Evolutionary conservation across 92 coral and sea anemone genomes (phyloP), one percentile per base, ranked within the genome.

Genomic region (Epizoanthus scotinus): DNA sequence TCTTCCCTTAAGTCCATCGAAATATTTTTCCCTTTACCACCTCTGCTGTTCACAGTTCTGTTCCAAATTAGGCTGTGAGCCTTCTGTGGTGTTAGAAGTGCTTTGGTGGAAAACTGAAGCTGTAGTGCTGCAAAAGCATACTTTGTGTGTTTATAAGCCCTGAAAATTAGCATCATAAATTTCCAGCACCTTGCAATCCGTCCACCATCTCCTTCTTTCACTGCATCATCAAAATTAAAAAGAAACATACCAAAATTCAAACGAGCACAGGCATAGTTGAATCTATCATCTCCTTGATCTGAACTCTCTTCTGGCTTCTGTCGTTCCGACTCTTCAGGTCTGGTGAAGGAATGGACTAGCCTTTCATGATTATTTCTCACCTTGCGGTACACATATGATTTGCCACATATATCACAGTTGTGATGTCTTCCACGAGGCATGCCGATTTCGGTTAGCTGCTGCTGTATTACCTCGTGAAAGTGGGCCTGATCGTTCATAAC

Each of bases 121-220:
- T 68, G 79, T 27, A 90, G 73, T 57, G 89, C 73, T 12, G 91
- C 87, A 40, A 90, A 63, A 18, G 94, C 88, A 84, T 90, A 90
- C 66, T 90, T 90, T 49, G 63, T 74, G 70, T 84, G 87, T 66
- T 49, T 21, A n/a, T 58, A 42, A 0, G 86, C 78, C 75, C 57
- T 87, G 40, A 36, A 81, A 5, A 87, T 77, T 2, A 91, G 59
- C 74, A 85, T 40, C 19, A 64, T 52, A 52, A 82, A 77, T 67
- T 91, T 91, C 91, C 91, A 91, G 53, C 91, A 82, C 3, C 84
- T 15, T 0, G 85, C 8, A 1, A 82, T 84, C 3, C 90, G 49
- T 8, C 57, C 91, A 18, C 91, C 91, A 73, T 87, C 94, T 5
- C 94, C 94, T 58, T 87, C 86, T 59, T 87, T 91, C 28, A 91